phyloP scores from a whole-genome alignment of 2,888 invertebrate species.

The Rugalucina vietnamica region DNA sequence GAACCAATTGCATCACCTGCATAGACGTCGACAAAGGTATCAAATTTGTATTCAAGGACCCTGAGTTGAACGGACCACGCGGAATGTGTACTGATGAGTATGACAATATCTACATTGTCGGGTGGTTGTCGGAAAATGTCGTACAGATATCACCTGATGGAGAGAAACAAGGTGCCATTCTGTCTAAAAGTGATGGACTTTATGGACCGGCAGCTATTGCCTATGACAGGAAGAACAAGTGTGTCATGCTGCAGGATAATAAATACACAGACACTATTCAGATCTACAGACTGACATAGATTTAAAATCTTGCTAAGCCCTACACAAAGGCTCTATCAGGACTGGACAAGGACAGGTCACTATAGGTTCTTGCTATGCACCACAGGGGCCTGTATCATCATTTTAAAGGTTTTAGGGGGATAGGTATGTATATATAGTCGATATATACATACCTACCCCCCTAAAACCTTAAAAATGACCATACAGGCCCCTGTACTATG shows the following conservation, averaged over 20 bases:
- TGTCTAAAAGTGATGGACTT: neutral
- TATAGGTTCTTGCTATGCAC: too few species aligned
- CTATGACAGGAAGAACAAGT: neutral
- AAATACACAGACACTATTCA: conserved; percentile 2
- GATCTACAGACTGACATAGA: neutral
- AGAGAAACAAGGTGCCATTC: neutral
- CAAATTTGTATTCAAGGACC: neutral
- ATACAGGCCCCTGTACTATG: too few species aligned
- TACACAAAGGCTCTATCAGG: too few species aligned
- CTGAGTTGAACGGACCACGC: neutral
- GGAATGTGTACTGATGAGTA: neutral
- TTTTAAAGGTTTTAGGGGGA: too few species aligned
- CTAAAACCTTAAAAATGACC: too few species aligned
- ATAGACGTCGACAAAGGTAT: neutral
- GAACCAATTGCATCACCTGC: neutral
- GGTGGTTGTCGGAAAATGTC: conserved; percentile 1
- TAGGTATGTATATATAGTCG: too few species aligned
- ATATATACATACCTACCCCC: too few species aligned
- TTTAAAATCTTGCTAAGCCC: too few species aligned
- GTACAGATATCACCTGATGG: neutral
- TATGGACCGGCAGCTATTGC: neutral
- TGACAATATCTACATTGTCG: neutral
- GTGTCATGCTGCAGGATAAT: neutral
- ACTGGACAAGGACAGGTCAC: too few species aligned
- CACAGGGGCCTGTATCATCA: too few species aligned